These are phyloP conservation scores for Ictalurus furcatus DNA, from an alignment of 2,113 vertebrate species.

Conservation along the genomic window DNA sequence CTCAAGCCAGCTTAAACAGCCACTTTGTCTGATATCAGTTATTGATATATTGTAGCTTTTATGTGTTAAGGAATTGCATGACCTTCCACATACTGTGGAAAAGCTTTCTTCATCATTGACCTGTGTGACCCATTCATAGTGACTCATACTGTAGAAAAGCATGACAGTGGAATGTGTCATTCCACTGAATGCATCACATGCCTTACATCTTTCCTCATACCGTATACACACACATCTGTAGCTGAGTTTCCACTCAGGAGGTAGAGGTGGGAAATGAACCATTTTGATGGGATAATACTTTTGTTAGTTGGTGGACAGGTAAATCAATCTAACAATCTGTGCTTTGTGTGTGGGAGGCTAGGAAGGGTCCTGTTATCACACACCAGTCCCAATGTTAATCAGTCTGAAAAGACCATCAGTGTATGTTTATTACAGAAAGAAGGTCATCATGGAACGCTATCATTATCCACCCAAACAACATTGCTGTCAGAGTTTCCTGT, in stretches of 20 bases:
- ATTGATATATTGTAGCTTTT: background rate
- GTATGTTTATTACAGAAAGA: background rate
- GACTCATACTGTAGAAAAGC: background rate
- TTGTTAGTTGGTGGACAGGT: conserved; percentile 64
- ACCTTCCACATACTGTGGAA: background rate
- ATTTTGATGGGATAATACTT: conserved; percentile 50
- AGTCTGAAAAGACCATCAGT: background rate
- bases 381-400: background rate
- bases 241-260: background rate
- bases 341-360: conserved; percentile 46
- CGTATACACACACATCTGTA: background rate
- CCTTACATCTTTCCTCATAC: background rate
- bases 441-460: background rate
- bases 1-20: background rate
- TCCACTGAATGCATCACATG: background rate
- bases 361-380: background rate
- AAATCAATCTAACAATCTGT: conserved; percentile 68
- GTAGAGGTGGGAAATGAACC: conserved; percentile 10
- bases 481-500: background rate
- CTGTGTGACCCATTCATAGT: background rate
- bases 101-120: background rate
- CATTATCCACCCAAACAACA: background rate
- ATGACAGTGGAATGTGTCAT: background rate
- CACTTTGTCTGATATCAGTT: background rate
- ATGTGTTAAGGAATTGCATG: background rate